Conservation (phyloP, 2,888 invertebrate genomes). For the Atethmia centrago region DNA sequence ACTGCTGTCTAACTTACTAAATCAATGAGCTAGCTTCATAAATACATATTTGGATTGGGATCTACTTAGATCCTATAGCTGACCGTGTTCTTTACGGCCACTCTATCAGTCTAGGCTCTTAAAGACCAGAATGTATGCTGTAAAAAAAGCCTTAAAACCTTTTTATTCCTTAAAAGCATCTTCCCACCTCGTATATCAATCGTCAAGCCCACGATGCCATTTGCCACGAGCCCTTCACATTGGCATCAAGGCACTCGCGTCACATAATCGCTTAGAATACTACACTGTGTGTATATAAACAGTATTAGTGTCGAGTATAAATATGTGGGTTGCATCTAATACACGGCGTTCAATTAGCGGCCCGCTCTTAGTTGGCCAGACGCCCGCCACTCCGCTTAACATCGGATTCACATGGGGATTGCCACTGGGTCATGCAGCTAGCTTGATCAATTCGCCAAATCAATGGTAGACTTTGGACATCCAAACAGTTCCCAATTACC, state of each 20-base stretch:
- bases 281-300: neutral
- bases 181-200: neutral
- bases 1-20: neutral
- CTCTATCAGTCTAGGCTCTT: neutral
- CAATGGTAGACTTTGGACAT: neutral
- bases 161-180: neutral
- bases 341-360: constrained; percentile 53
- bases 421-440: neutral
- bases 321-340: constrained; percentile 58
- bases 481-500: neutral
- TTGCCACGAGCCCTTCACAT: constrained; percentile 8
- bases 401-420: constrained; percentile 17
- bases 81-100: too few relatives aligned
- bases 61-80: neutral
- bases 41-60: neutral
- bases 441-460: neutral
- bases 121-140: neutral
- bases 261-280: constrained; percentile 33
- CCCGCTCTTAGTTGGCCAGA: constrained; percentile 48
- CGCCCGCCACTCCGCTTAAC: constrained; percentile 39
- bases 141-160: neutral
- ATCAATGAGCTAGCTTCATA: neutral
- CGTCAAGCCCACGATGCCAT: neutral
- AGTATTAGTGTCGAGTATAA: constrained; percentile 24
- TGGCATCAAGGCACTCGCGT: constrained; percentile 15